Evolutionary conservation across 2,888 invertebrate genomes (phyloP).

Genomic region (Drosophila nigricruria): DNA sequence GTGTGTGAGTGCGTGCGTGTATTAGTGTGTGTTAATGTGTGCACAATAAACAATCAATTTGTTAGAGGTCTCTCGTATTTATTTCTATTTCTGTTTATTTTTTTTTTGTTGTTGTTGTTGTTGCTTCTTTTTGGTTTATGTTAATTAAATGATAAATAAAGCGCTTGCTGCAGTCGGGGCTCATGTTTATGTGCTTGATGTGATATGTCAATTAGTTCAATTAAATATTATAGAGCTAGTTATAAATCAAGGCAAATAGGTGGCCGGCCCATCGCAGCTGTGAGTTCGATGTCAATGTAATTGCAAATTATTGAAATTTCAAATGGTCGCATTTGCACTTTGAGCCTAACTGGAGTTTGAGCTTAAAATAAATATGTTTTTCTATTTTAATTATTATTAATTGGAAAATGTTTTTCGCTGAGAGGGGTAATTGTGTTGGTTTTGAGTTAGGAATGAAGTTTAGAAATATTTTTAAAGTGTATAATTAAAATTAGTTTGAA

Average conservation of each 20-base stretch:
- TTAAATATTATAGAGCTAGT: conserved; percentile 41
- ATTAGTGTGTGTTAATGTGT: conserved; percentile 61
- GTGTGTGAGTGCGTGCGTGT: conserved; percentile 47
- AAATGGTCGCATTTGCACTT: neutral
- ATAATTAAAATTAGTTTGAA: neutral
- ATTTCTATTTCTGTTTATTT: conserved; percentile 34
- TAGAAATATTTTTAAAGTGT: neutral
- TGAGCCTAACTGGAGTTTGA: neutral
- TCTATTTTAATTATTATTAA: neutral
- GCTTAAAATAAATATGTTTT: neutral
- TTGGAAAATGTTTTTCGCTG: neutral
- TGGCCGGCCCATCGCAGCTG: neutral
- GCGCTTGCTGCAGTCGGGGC: conserved; percentile 26
- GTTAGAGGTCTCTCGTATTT: conserved; percentile 55
- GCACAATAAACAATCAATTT: conserved; percentile 76
- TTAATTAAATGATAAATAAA: conserved; percentile 76
- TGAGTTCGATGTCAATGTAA: neutral
- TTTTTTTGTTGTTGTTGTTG: conserved; percentile 9
- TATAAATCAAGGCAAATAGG: conserved; percentile 41
- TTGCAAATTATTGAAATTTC: conserved; percentile 3
- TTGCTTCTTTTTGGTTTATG: conserved; percentile 47
- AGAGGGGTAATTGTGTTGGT: neutral
- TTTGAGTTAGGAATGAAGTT: neutral
- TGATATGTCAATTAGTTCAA: conserved; percentile 66
- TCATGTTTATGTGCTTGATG: conserved; percentile 57